phyloP scores from a whole-genome alignment of 2,113 vertebrate species.

The Bombycilla garrulus region DNA sequence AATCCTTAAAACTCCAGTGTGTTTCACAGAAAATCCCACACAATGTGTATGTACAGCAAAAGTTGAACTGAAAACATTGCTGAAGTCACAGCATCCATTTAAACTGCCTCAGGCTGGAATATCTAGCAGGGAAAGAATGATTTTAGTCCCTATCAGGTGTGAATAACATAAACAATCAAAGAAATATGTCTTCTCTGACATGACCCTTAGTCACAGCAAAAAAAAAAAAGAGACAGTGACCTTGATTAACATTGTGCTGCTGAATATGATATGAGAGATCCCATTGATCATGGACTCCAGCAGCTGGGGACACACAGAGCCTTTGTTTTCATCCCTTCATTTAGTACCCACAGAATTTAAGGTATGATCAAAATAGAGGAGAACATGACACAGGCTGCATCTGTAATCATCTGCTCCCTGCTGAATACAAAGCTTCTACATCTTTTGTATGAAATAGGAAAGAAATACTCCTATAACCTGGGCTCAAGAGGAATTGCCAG shows the following conservation, averaged over 20 bases:
- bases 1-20: not conserved
- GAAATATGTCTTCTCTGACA: slow-evolving; percentile 35
- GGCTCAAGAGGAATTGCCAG: not conserved
- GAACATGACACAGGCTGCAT: not conserved
- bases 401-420: not conserved
- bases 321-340: not conserved
- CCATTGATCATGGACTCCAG: slow-evolving; percentile 23
- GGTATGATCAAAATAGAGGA: not conserved
- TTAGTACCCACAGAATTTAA: not conserved
- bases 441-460: not conserved
- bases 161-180: slow-evolving; percentile 47
- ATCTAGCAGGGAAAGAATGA: not conserved
- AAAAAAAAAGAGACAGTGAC: not conserved
- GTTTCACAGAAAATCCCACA: not conserved
- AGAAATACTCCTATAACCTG: not conserved
- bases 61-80: not conserved
- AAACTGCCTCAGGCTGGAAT: not conserved
- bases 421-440: not conserved
- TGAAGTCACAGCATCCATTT: not conserved
- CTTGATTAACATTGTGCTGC: slow-evolving; percentile 48
- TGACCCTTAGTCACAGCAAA: slow-evolving; percentile 30
- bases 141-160: slow-evolving; percentile 21
- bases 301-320: not conserved
- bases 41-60: not conserved
- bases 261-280: slow-evolving; percentile 23